Conservation (phyloP, 1,140 invertebrate genomes). For the Stegodyphus mimosarum region DNA sequence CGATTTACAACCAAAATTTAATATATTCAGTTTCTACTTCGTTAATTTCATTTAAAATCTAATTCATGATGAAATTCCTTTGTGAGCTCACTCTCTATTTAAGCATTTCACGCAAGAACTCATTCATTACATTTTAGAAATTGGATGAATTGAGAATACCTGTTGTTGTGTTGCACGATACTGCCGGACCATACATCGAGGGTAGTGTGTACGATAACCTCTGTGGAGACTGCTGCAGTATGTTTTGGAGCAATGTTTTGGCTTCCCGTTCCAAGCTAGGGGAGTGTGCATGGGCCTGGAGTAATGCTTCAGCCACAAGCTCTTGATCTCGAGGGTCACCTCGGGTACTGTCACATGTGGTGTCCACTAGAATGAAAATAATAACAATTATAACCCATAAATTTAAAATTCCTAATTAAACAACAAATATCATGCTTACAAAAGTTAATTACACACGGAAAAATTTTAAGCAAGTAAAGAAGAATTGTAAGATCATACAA, state of each 20-base stretch:
- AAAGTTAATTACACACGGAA: too few relatives aligned
- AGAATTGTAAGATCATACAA: too few relatives aligned
- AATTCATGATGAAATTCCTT: too few relatives aligned
- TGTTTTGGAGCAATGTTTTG: constrained; percentile 59
- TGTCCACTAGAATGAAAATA: constrained; percentile 36
- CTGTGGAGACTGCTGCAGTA: constrained; percentile 52
- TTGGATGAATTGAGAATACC: constrained; percentile 3
- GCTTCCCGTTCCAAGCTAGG: constrained; percentile 25
- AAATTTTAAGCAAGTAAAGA: too few relatives aligned
- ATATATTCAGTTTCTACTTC: too few relatives aligned
- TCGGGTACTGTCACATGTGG: constrained; percentile 46
- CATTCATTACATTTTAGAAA: too few relatives aligned
- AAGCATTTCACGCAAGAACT: too few relatives aligned
- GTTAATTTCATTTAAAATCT: too few relatives aligned
- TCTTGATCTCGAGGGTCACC: constrained; percentile 36
- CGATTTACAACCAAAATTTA: too few relatives aligned
- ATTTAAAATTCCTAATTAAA: too few relatives aligned
- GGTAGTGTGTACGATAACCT: constrained; percentile 24
- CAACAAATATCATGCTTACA: too few relatives aligned
- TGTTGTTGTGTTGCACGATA: neutral
- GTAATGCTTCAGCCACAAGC: constrained; percentile 16
- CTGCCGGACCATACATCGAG: constrained; percentile 16
- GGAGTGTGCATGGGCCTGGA: constrained; percentile 3
- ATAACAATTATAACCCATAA: neutral
- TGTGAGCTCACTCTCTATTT: too few relatives aligned